Base-by-base conservation (phyloP, 2,797 vertebrate species). In the Manis crassicaudata region DNA sequence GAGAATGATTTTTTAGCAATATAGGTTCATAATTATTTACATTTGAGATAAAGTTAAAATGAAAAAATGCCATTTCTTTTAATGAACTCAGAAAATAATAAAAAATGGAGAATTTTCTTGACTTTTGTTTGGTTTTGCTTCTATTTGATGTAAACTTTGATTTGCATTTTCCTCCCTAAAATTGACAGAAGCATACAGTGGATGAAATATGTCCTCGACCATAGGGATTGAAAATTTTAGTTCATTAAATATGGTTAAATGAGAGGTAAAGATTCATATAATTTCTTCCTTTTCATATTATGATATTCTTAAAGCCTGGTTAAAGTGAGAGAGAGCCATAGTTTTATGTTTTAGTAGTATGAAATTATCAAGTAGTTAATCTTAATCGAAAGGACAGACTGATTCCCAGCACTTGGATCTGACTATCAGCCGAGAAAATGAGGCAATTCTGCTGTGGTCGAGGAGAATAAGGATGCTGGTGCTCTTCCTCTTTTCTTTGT, bases 31-130 rank as follows among this genome's bases (percentile, higher is more conserved):
- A n/a, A 52, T 32, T 54, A 60, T 21, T 32, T 68, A 79, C 18
- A 14, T 73, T 60, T 77, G 43, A 75, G 17, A 87, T 37, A 86
- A 75, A 37, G 4, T 50, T 76, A 70, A 82, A 52, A n/a, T 21
- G 16, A 32, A 87, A 32, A 77, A 25, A 67, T 18, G 9, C 13
- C 35, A 89, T 87, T 81, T 84, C 6, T 73, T 79, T 68, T 68
- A 73, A 97, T 86, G 87, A 95, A 68, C 37, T 50, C 18, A 92
- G 60, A 92, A 67, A 92, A 77, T 6, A 67, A 18, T 40, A 73
- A 27, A 35, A 9, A 92, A 6, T 29, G 82, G 65, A 88, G 20
- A 29, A 13, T 29, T 60, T 80, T 67, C 27, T 89, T 88, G 9
- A 77, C 29, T 80, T 84, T 35, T 14, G 8, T 68, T 68, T 88